Conservation (phyloP, 53 echinoderm and acorn worm genomes). For the Pentamera pediparva region DNA sequence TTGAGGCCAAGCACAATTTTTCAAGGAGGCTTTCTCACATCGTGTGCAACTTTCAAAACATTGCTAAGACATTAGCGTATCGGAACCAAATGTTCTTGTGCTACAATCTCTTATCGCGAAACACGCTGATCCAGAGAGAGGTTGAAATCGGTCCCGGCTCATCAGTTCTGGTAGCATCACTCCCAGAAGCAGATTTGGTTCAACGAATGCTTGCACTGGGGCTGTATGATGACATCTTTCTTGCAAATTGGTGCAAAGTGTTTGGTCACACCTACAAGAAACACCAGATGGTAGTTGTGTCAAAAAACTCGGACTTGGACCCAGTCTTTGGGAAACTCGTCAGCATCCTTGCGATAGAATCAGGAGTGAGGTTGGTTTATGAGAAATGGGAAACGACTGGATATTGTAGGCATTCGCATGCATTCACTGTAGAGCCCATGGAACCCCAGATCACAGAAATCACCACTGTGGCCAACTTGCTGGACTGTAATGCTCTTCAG, state of each 20-base stretch:
- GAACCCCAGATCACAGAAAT: neutral
- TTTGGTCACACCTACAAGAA: conserved; percentile 1
- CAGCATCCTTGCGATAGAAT: neutral
- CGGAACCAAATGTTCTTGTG: conserved; percentile 17
- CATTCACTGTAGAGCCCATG: conserved; percentile 20
- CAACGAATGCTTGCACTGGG: neutral
- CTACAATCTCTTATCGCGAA: neutral
- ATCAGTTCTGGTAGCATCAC: neutral
- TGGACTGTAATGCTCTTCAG: conserved; percentile 29
- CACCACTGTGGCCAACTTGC: neutral
- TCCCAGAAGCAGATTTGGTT: neutral
- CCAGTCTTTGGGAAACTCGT: conserved; percentile 15
- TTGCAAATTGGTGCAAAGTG: conserved; percentile 26
- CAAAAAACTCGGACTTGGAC: conserved; percentile 7
- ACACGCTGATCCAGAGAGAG: neutral
- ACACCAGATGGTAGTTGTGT: neutral
- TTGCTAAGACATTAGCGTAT: conserved; percentile 27
- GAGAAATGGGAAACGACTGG: conserved; percentile 19
- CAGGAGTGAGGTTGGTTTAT: neutral
- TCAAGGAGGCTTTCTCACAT: conserved; percentile 40
- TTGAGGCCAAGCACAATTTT: conserved; percentile 47
- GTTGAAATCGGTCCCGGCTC: conserved; percentile 8
- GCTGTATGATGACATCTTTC: conserved; percentile 8
- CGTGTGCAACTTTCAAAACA: conserved; percentile 50
- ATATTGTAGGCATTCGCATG: conserved; percentile 29